Evolutionary conservation across 2,113 vertebrate species (phyloP), one percentile per base, ranked within the genome.

Genomic region (Hippolais icterina): DNA sequence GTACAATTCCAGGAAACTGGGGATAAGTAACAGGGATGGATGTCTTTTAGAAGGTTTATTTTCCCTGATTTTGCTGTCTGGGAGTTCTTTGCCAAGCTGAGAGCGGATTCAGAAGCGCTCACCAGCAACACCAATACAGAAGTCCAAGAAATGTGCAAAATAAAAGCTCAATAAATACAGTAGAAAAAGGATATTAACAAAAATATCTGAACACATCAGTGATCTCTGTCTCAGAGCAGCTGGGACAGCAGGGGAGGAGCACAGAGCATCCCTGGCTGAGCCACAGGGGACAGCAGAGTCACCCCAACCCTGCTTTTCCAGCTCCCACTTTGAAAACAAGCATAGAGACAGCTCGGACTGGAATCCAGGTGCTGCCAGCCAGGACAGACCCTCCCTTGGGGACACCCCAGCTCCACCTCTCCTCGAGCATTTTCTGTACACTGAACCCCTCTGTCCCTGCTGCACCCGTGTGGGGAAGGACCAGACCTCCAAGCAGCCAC

Each of bases 71-170:
- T 59, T 87, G 68, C 90, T 74, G 19, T 63, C 87, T 56, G 50
- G 71, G 54, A 94, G 52, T 21, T 85, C 85, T 74, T 39, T 91
- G 92, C 89, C 93, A 95, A 93, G 54, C 50, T 35, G 5, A 90
- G 37, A 88, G 39, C 27, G 46, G 81, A 94, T 91, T 94, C 81
- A 92, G 87, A 90, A 85, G 71, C 89, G 35, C 35, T 70, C 93
- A 83, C 52, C 53, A 72, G 29, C 66, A 65, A 70, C n/a, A 49
- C 31, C 65, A 82, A 12, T 10, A 68, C 31, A 70, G 64, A 91
- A 82, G 31, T 37, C 70, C 69, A 82, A 91, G 56, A 91, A 96
- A 91, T 83, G 83, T 77, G 91, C 93, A 92, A 91, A 96, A 66
- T 11, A 81, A n/a, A 77, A 81, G 47, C 63, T 79, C 53, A 47